phyloP scores from a whole-genome alignment of 2,797 vertebrate genomes.

The Takifugu ocellatus region DNA sequence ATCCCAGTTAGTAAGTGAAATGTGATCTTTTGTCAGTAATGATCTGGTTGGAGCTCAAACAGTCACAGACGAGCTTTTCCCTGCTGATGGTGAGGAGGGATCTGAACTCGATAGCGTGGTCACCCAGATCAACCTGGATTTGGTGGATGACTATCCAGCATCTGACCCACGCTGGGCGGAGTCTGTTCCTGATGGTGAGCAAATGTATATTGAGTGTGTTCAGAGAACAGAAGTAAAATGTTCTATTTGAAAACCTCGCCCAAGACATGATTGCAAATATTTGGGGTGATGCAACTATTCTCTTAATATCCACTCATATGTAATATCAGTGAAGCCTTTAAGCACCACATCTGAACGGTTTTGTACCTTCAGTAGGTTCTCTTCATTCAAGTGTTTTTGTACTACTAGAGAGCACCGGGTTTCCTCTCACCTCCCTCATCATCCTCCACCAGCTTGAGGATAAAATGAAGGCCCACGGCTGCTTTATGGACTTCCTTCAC shows the following conservation, averaged over 20 bases:
- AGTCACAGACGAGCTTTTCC: slow-evolving; percentile 84
- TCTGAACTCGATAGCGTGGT: slow-evolving; percentile 84
- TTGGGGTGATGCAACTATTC: no score
- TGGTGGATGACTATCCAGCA: slow-evolving; percentile 93
- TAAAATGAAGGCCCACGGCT: slow-evolving; percentile 93
- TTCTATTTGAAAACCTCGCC: no score
- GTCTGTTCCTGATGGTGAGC: slow-evolving; percentile 89
- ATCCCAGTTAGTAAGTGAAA: no score
- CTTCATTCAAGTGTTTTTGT: not conserved
- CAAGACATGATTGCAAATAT: no score
- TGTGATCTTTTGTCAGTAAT: slow-evolving; percentile 70
- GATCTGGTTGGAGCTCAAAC: slow-evolving; percentile 84
- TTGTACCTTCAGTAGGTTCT: not conserved
- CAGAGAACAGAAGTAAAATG: not conserved
- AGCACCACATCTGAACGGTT: not conserved
- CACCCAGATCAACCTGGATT: slow-evolving; percentile 85
- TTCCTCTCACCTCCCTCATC: slow-evolving; percentile 90
- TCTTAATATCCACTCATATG: no score
- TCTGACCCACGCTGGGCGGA: slow-evolving; percentile 97
- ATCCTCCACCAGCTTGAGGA: slow-evolving; percentile 96
- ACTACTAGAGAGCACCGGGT: slow-evolving; percentile 83
- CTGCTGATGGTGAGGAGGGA: slow-evolving; percentile 65
- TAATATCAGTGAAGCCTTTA: not conserved
- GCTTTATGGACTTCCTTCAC: slow-evolving; percentile 92
- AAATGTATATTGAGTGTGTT: not conserved